Percentiles rank a stretch among this genome's conserved stretches.
Conservation (phyloP, 2,113 vertebrate genomes). For the Passer montanus region DNA sequence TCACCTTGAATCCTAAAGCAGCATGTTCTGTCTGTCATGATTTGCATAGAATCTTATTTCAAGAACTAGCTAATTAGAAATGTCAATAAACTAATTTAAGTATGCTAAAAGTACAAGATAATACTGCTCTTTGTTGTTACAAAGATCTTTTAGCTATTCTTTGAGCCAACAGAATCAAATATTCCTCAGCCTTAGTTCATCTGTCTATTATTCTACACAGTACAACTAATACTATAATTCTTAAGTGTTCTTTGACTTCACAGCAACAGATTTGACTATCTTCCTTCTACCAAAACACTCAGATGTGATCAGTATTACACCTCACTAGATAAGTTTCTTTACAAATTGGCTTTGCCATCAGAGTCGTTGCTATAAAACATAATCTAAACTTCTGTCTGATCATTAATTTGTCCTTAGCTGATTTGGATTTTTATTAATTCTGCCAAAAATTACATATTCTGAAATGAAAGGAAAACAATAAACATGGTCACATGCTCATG, state of each 20-base stretch:
- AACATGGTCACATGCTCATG: background rate
- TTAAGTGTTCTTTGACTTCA: background rate
- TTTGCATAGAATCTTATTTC: background rate
- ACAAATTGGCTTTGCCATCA: background rate
- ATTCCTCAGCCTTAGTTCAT: background rate
- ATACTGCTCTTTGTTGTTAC: background rate
- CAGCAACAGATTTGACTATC: background rate
- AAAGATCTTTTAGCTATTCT: background rate
- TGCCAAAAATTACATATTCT: background rate
- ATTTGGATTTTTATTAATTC: background rate
- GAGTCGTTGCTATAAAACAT: background rate
- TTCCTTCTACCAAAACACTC: background rate
- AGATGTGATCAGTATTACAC: background rate
- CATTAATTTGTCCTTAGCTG: background rate
- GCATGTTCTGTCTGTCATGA: background rate
- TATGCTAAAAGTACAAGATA: background rate
- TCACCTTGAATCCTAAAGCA: background rate
- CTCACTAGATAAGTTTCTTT: background rate
- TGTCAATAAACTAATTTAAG: background rate
- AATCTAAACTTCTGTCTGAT: background rate
- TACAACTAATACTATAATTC: background rate
- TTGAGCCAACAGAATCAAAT: background rate
- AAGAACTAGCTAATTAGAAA: background rate
- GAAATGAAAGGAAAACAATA: background rate
- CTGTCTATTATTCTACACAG: background rate